Conservation (phyloP, 2,113 vertebrate genomes). For the Psilopogon haemacephalus region DNA sequence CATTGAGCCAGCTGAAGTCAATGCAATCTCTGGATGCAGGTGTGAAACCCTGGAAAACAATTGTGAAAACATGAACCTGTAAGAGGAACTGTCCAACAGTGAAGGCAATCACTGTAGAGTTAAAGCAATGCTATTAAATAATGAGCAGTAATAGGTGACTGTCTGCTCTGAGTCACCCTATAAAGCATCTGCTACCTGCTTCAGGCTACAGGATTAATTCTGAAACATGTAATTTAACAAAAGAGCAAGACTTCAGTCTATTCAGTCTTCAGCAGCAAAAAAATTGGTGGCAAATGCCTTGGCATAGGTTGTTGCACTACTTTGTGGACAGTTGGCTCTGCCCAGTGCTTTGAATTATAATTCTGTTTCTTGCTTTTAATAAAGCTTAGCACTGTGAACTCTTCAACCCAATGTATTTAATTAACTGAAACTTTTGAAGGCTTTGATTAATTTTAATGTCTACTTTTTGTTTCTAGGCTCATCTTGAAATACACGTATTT, state of each 20-base stretch:
- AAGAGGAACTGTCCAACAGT: neutral
- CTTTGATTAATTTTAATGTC: neutral
- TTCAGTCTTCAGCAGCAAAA: neutral
- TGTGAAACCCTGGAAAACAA: conserved; percentile 46
- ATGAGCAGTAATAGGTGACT: conserved; percentile 40
- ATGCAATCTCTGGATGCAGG: conserved; percentile 54
- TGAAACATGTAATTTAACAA: conserved; percentile 41
- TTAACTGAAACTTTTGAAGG: neutral
- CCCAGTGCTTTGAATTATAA: neutral
- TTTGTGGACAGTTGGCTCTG: neutral
- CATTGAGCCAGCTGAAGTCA: neutral
- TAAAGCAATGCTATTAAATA: conserved; percentile 55
- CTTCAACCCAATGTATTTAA: neutral
- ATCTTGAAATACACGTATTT: neutral
- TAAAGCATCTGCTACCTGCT: conserved; percentile 44
- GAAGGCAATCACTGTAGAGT: neutral
- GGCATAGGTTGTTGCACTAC: neutral
- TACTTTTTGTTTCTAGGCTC: neutral
- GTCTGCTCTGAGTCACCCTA: neutral
- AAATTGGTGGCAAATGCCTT: neutral
- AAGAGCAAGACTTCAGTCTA: neutral
- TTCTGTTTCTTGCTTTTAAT: conserved; percentile 10
- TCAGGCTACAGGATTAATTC: conserved; percentile 26
- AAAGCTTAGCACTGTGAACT: neutral
- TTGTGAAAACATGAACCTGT: neutral